These are phyloP conservation scores for Microdon myrmicae DNA, from an alignment of 2,888 invertebrate genomes.

Conservation along the genomic window DNA sequence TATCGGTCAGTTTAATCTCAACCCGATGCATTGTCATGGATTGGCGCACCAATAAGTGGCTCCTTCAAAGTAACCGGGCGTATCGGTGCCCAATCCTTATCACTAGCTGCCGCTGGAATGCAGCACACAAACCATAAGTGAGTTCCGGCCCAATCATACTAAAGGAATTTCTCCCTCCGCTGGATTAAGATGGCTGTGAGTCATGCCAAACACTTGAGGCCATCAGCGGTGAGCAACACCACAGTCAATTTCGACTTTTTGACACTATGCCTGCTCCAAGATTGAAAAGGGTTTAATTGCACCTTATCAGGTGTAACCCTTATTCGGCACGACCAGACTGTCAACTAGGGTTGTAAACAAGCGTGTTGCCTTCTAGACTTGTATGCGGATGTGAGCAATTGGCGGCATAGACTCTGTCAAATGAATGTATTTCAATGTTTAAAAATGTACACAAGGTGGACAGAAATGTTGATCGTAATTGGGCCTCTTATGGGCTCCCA, in stretches of 20 bases:
- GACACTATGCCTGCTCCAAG: slow-evolving; percentile 15
- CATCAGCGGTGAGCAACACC: too few species aligned
- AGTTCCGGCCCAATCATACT: slow-evolving; percentile 26
- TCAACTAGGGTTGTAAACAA: slow-evolving; percentile 43
- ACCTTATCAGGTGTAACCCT: slow-evolving; percentile 26
- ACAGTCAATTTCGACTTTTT: slow-evolving; percentile 19
- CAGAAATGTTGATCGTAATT: slow-evolving; percentile 17
- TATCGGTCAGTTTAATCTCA: slow-evolving; percentile 30
- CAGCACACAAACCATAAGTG: slow-evolving; percentile 19
- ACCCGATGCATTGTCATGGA: slow-evolving; percentile 7
- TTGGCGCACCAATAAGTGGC: slow-evolving; percentile 29
- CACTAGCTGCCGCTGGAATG: too few species aligned
- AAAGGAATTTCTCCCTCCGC: slow-evolving; percentile 21
- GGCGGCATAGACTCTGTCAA: slow-evolving; percentile 42
- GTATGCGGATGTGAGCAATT: slow-evolving; percentile 33
- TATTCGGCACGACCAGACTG: background rate
- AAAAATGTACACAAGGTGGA: slow-evolving; percentile 33
- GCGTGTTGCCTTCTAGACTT: slow-evolving; percentile 24
- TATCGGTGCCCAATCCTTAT: background rate
- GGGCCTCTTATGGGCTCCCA: slow-evolving; percentile 33
- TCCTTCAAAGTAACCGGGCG: slow-evolving; percentile 4
- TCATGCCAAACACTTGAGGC: slow-evolving; percentile 28
- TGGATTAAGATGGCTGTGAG: slow-evolving; percentile 21
- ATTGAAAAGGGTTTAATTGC: slow-evolving; percentile 30
- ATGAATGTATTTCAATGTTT: slow-evolving; percentile 24